Evolutionary conservation across 2,113 vertebrate species (phyloP).

Genomic region (Petrocephalus microphthalmus): DNA sequence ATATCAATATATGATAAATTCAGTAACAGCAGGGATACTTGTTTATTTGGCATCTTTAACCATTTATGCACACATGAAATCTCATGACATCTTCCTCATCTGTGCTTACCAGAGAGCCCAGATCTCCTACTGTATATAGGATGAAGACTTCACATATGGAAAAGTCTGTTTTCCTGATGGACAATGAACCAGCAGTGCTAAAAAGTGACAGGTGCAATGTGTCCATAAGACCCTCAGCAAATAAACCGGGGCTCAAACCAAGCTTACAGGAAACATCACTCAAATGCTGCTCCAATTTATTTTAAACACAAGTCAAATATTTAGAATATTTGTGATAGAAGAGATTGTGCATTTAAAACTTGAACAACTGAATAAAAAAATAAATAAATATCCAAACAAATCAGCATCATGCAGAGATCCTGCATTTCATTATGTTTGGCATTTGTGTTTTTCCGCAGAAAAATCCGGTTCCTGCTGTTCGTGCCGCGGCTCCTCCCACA

Average conservation of each 20-base stretch:
- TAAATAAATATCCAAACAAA: background rate
- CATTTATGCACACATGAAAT: background rate
- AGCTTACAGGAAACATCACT: no score
- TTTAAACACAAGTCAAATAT: background rate
- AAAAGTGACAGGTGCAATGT: no score
- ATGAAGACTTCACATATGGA: background rate
- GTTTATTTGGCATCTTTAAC: background rate
- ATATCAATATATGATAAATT: background rate
- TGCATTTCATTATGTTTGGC: background rate
- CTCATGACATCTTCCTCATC: background rate
- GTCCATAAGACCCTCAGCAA: background rate
- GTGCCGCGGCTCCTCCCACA: background rate
- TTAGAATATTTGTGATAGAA: background rate
- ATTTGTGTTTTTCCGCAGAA: background rate
- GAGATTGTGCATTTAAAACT: background rate
- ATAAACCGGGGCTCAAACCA: background rate
- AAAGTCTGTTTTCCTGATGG: background rate
- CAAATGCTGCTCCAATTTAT: no score
- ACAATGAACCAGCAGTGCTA: no score
- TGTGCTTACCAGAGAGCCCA: no score
- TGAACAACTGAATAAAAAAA: background rate
- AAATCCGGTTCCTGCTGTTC: background rate
- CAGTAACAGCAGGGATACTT: no score
- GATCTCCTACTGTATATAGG: background rate
- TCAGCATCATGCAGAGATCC: background rate